Base-by-base conservation (phyloP, 2,888 invertebrate genomes). In the Limnephilus marmoratus region DNA sequence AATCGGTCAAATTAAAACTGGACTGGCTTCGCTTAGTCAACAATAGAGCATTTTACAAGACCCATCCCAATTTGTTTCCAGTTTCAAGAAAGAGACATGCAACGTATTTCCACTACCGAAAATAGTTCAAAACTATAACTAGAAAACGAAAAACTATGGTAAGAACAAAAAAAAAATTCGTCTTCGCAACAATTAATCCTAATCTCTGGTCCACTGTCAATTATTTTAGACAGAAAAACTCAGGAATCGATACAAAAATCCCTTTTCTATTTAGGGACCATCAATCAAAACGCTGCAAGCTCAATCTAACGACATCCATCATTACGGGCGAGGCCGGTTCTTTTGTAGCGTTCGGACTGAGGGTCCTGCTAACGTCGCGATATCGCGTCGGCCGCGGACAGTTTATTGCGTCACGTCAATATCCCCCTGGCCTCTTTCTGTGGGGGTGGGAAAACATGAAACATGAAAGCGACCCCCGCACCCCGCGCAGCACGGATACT, bases 381-480 rank as follows among this genome's bases (percentile, higher is more conserved):
- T 87, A 87, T 87, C 24, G 34, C 87, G 7, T 86, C n/a, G 41
- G 37, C 88, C 81, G 81, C 34, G 88, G 88, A 89, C 88, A 89
- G 88, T 89, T 89, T 34, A 80, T 89, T 89, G 80, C 80, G 88
- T n/a, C 80, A 80, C 88, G 68, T 34, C 68, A 89, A 80, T 89
- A 31, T 80, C 81, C 88, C 80, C 41, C 88, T 24, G 88, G 80
- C 80, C 88, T 80, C 41, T 24, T 53, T 68, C 37, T 34, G 37
- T 12, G 68, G 80, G 86, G 81, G 37, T 49, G 68, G 80, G 88
- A 89, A 86, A 45, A 45, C 45, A 45, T 45, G 45, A 45, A 87
- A 29, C 49, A 31, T 29, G 53, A 31, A 85, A 41, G 41, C 41
- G 34, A 85, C 41, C 37, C 34, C 24, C 34, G 24, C 41, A 85